Evolutionary conservation across 2,888 invertebrate species (phyloP).

Genomic region (Xanthorhoe spadicearia): DNA sequence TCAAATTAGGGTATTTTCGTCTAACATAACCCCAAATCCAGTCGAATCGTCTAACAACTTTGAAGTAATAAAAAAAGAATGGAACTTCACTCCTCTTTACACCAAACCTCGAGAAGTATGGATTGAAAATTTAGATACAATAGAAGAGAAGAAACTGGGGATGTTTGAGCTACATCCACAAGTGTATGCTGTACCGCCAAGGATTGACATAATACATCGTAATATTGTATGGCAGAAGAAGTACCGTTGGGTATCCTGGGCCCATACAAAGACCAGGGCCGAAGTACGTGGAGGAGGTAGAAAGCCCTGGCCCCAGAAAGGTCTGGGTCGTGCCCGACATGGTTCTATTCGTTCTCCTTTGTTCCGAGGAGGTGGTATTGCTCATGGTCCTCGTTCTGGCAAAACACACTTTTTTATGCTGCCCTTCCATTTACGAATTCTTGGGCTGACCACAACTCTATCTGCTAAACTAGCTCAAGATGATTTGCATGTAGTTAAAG

Average conservation of each 20-base stretch:
- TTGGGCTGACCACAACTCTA: conserved; percentile 92
- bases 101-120: conserved; percentile 91
- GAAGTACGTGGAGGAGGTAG: conserved; percentile 95
- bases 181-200: conserved; percentile 92
- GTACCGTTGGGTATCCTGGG: conserved; percentile 93
- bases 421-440: conserved; percentile 89
- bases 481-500: conserved; percentile 95
- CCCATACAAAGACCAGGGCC: conserved; percentile 90
- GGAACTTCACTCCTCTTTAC: conserved; percentile 82
- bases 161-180: conserved; percentile 95
- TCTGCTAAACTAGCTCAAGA: conserved; percentile 98
- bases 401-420: conserved; percentile 97
- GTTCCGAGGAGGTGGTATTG: conserved; percentile 92
- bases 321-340: conserved; percentile 94
- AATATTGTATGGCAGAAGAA: conserved; percentile 94
- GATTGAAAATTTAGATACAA: conserved; percentile 92
- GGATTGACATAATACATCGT: conserved; percentile 93
- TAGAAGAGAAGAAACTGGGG: conserved; percentile 91
- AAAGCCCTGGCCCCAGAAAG: conserved; percentile 99
- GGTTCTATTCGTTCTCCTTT: conserved; percentile 96
- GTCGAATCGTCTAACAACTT: conserved; percentile 52
- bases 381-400: conserved; percentile 96
- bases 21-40: conserved; percentile 48
- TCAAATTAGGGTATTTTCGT: conserved; percentile 62
- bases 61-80: conserved; percentile 71